These are phyloP conservation scores for Phrynocephalus forsythii DNA, from an alignment of 2,797 vertebrate genomes.

Conservation along the genomic window DNA sequence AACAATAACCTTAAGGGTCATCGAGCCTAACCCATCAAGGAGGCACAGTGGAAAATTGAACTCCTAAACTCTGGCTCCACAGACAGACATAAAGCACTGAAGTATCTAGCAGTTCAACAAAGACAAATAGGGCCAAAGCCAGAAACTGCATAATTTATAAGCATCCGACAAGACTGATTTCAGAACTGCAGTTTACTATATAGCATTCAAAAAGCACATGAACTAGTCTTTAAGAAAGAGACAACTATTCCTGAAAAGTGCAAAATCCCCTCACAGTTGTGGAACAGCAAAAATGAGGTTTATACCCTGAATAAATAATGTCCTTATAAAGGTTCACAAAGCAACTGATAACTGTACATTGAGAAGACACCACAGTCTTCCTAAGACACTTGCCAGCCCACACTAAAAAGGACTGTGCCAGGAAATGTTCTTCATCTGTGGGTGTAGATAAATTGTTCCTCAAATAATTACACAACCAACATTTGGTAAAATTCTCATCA, in stretches of 20 bases:
- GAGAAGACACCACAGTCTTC: neutral
- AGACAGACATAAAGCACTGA: no score
- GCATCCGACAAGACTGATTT: neutral
- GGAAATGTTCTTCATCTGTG: neutral
- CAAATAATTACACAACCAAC: slow-evolving; percentile 2
- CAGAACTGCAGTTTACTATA: slow-evolving; percentile 5
- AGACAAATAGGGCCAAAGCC: neutral
- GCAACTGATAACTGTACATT: neutral
- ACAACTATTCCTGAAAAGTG: neutral
- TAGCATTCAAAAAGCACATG: neutral
- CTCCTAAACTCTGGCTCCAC: no score
- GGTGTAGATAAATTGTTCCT: slow-evolving; percentile 12
- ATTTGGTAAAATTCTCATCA: neutral
- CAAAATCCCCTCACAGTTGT: neutral
- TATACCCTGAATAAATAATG: neutral
- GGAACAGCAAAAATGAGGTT: neutral
- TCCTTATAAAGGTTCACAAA: neutral
- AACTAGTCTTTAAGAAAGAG: neutral
- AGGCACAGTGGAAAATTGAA: no score
- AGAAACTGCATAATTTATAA: neutral
- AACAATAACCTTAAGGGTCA: no score
- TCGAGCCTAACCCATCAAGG: no score
- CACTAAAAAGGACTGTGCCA: neutral
- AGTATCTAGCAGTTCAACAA: no score
- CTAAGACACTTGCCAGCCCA: neutral